phyloP scores from a whole-genome alignment of 2,797 vertebrate species.

The Microctenopoma lineatum region DNA sequence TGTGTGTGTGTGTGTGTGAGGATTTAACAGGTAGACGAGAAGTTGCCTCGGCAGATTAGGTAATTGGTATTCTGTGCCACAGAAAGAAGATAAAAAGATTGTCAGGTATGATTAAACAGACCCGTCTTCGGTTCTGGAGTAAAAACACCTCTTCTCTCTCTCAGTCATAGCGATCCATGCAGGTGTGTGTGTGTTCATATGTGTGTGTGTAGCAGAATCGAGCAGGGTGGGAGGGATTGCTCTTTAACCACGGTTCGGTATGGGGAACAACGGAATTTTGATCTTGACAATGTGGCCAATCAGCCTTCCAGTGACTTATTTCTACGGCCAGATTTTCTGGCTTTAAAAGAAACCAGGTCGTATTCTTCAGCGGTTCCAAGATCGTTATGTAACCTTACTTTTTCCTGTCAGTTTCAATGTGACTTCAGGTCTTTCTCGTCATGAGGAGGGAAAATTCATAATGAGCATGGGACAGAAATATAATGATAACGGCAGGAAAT shows the following conservation, averaged over 20 bases:
- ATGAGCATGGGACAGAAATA: slow-evolving; percentile 21
- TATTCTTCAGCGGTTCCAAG: slow-evolving; percentile 27
- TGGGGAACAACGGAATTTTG: slow-evolving; percentile 67
- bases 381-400: slow-evolving; percentile 62
- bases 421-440: slow-evolving; percentile 16
- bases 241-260: slow-evolving; percentile 59
- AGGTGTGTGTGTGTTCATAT: slow-evolving; percentile 53
- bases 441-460: slow-evolving; percentile 16
- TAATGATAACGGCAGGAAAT: slow-evolving; percentile 25
- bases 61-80: slow-evolving; percentile 40
- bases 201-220: slow-evolving; percentile 64
- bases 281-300: slow-evolving; percentile 65
- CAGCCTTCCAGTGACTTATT: slow-evolving; percentile 56
- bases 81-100: slow-evolving; percentile 20
- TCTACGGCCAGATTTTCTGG: slow-evolving; percentile 28
- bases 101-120: slow-evolving; percentile 19
- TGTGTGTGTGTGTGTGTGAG: slow-evolving; percentile 11
- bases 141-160: slow-evolving; percentile 32
- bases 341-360: slow-evolving; percentile 36
- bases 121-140: slow-evolving; percentile 46
- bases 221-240: slow-evolving; percentile 65
- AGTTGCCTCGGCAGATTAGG: slow-evolving; percentile 69
- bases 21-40: slow-evolving; percentile 79
- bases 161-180: slow-evolving; percentile 46
- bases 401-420: slow-evolving; percentile 13